phyloP scores from a whole-genome alignment of 1,140 invertebrate genomes.

The Drosophila carrolli region DNA sequence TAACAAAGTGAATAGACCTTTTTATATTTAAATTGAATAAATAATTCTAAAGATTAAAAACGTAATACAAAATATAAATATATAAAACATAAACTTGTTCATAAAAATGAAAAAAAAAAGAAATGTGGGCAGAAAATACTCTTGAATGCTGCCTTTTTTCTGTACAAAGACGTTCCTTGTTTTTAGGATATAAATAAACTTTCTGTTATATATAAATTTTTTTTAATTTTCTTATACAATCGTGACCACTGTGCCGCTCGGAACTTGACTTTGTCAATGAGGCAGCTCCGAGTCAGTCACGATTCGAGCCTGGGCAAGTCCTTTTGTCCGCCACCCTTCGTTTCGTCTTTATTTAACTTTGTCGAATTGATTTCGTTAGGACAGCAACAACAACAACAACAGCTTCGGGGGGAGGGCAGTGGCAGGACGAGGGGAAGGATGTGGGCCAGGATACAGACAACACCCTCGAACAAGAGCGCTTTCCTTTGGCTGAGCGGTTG shows the following conservation, averaged over 20 bases:
- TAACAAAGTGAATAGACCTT: too few relatives aligned
- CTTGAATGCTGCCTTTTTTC: too few relatives aligned
- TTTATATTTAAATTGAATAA: too few relatives aligned
- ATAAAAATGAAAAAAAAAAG: too few relatives aligned
- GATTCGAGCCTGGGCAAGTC: conserved; percentile 18
- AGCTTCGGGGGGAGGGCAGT: background rate
- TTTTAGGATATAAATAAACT: too few relatives aligned
- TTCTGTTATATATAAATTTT: too few relatives aligned
- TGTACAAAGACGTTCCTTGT: too few relatives aligned
- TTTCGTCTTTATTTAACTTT: conserved; percentile 75
- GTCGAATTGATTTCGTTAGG: conserved; percentile 81
- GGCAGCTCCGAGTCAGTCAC: conserved; percentile 26
- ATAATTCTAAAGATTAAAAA: too few relatives aligned
- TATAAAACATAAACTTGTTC: too few relatives aligned
- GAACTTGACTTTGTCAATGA: conserved; percentile 73
- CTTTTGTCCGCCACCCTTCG: conserved; percentile 36
- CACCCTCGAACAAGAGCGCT: conserved; percentile 65
- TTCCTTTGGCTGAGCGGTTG: conserved; percentile 17
- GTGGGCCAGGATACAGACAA: conserved; percentile 31
- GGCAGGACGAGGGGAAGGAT: conserved; percentile 1
- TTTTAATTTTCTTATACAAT: background rate
- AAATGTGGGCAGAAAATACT: too few relatives aligned
- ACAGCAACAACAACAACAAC: conserved; percentile 54
- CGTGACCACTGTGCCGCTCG: conserved; percentile 49
- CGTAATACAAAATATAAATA: too few relatives aligned